Conservation (phyloP, 2,888 invertebrate species). For the Dicycla oo region DNA sequence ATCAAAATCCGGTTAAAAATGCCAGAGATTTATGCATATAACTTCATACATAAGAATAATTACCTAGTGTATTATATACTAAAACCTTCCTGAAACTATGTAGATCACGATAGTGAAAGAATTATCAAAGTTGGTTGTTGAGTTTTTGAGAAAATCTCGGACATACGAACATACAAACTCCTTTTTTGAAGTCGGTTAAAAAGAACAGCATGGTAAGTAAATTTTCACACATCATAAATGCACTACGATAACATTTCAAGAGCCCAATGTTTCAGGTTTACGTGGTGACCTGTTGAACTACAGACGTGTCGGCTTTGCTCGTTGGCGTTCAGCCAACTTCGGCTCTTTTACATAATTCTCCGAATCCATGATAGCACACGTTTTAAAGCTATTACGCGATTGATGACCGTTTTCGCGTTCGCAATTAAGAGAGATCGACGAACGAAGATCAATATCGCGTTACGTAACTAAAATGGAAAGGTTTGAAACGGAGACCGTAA, state of each 20-base stretch:
- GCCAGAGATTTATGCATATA: no score
- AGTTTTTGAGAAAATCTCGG: no score
- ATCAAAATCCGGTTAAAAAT: no score
- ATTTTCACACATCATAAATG: slow-evolving; percentile 38
- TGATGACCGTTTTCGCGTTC: slow-evolving; percentile 67
- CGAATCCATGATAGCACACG: slow-evolving; percentile 72
- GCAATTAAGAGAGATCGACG: slow-evolving; percentile 44
- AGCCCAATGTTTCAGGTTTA: slow-evolving; percentile 56
- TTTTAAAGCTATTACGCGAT: slow-evolving; percentile 70
- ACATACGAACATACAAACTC: no score
- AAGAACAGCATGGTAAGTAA: no score
- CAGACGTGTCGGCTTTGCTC: slow-evolving; percentile 53
- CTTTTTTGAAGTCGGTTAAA: no score
- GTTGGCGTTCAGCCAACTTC: slow-evolving; percentile 71
- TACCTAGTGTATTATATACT: no score
- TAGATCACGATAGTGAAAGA: no score
- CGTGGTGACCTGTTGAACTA: slow-evolving; percentile 73
- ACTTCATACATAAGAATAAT: no score
- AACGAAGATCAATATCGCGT: slow-evolving; percentile 50
- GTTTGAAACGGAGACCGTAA: slow-evolving; percentile 39
- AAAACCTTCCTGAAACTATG: no score
- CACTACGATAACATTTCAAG: slow-evolving; percentile 34
- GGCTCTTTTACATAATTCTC: slow-evolving; percentile 73
- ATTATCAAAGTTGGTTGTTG: no score
- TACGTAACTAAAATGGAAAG: slow-evolving; percentile 28